phyloP scores from a whole-genome alignment of 1,140 invertebrate genomes.

The Aphelenchoides fujianensis region DNA sequence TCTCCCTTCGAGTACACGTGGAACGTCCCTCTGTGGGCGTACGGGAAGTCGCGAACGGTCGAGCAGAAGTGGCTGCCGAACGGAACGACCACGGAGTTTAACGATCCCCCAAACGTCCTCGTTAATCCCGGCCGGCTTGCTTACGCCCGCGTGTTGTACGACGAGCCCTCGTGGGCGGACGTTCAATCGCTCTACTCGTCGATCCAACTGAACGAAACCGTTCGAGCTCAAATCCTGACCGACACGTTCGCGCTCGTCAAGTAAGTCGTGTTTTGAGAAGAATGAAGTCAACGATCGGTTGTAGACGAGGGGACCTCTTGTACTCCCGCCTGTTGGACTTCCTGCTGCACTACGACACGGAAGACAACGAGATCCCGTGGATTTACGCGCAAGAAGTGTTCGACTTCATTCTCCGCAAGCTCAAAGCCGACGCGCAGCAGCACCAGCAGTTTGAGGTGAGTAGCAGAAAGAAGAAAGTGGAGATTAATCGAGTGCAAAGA shows the following conservation, averaged over 20 bases:
- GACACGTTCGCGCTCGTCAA: neutral
- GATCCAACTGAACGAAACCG: neutral
- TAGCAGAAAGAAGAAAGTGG: too few species aligned
- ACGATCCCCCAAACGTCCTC: neutral
- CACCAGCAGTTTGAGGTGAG: too few species aligned
- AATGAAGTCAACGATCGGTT: neutral
- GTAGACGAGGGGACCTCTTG: neutral
- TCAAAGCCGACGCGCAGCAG: neutral
- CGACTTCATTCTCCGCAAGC: neutral
- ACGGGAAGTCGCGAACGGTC: neutral
- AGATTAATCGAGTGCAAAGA: too few species aligned
- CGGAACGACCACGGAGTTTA: neutral
- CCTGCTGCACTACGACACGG: neutral
- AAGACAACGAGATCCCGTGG: neutral
- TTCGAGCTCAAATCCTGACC: neutral
- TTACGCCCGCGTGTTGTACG: conserved; percentile 1
- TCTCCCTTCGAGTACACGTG: conserved; percentile 1
- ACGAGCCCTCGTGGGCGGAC: neutral
- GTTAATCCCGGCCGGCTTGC: neutral
- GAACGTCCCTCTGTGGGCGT: neutral
- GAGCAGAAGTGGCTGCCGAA: neutral
- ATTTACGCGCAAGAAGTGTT: neutral
- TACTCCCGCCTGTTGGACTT: neutral
- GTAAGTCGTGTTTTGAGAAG: neutral
- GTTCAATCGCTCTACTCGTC: neutral